Evolutionary conservation across 1,140 invertebrate genomes (phyloP).

Genomic region (Hycleus cichorii): DNA sequence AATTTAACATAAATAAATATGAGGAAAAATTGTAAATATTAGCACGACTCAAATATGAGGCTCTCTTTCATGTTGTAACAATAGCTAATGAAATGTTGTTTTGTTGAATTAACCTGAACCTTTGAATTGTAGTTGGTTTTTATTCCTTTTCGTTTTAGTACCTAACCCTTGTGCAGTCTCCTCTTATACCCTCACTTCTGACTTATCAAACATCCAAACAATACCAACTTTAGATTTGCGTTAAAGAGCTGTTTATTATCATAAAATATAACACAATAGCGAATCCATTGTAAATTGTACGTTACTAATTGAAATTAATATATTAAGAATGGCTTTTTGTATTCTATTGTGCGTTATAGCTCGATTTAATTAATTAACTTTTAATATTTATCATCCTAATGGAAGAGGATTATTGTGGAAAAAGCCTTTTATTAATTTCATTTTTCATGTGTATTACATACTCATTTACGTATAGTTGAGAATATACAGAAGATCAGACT

Average conservation of each 20-base stretch:
- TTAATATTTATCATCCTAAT: slow-evolving; percentile 17
- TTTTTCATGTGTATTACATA: background rate
- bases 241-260: slow-evolving; percentile 18
- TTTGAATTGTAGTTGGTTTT: background rate
- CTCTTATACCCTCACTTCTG: slow-evolving; percentile 9
- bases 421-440: background rate
- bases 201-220: slow-evolving; percentile 1
- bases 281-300: slow-evolving; percentile 18
- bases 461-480: background rate
- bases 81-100: too few relatives aligned
- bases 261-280: slow-evolving; percentile 19
- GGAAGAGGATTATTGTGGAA: background rate
- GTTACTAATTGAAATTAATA: slow-evolving; percentile 19
- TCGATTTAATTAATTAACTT: slow-evolving; percentile 14
- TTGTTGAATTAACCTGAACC: background rate
- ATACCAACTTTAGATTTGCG: slow-evolving; percentile 17
- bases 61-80: too few relatives aligned
- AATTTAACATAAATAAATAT: too few relatives aligned
- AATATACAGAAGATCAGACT: too few relatives aligned
- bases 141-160: too few relatives aligned
- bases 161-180: background rate
- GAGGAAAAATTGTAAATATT: too few relatives aligned
- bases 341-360: background rate
- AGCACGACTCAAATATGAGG: too few relatives aligned
- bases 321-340: slow-evolving; percentile 17